Evolutionary conservation across 1,140 invertebrate species (phyloP), one percentile per base, ranked within the genome.

Genomic region (Drosophila oshimai): DNA sequence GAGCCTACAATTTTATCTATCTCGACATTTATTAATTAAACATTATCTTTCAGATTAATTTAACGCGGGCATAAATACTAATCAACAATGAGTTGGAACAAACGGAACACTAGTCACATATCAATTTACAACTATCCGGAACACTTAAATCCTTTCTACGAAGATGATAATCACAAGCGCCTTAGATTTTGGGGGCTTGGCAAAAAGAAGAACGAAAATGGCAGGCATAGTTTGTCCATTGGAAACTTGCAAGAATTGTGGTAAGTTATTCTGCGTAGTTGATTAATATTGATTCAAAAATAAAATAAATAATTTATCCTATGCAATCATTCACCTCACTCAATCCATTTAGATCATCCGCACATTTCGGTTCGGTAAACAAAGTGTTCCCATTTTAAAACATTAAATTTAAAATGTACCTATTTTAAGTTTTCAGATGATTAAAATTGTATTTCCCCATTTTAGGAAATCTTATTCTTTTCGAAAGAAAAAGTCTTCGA

Each of bases 111-210:
- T 36, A 90, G 89, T 80, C 74, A 79, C 60, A 73, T 89, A 49
- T 93, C 92, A 37, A 93, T 94, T 70, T 92, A 94, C 89, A 93
- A 95, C 88, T 95, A 95, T 90, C 94, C 94, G 13, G 94, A 95
- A 80, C 94, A 95, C 81, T 91, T 95, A 31, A 95, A 95, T 91
- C 94, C 94, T 3, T 95, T 95, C 89, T 92, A 93, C 60, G 94
- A 95, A 60, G 94, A 94, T 37, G 92, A 94, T 61, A 92, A 94
- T 69, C 93, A 93, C 61, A 93, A 92, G 57, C 92, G 92, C 60
- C 92, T 93, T 24, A 75, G 93, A 22, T 93, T 93, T 77, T 93
- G 92, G 92, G 92, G 92, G 80, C 92, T 55, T 89, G 91, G 17
- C 73, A 89, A 78, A 51, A 62, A 75, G 10, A 51, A 70, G 42